Conservation (phyloP, 2,113 vertebrate genomes). For the Hemicordylus capensis region DNA sequence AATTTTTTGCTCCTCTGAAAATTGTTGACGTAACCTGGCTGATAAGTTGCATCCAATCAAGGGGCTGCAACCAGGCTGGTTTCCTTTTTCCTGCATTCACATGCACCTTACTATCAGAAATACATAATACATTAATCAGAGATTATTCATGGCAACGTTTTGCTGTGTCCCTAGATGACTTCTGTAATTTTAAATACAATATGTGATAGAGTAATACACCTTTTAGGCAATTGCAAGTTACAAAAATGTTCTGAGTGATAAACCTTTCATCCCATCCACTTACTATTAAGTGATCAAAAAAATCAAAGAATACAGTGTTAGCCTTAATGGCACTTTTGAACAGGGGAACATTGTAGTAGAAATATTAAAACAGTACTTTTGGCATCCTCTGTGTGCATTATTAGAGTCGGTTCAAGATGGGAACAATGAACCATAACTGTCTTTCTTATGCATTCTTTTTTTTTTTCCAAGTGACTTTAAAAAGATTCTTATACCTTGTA, state of each 20-base stretch:
- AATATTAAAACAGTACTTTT: conserved; percentile 52
- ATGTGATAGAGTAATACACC: background rate
- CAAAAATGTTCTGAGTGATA: conserved; percentile 4
- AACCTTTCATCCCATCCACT: conserved; percentile 28
- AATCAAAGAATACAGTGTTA: background rate
- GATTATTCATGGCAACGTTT: conserved; percentile 18
- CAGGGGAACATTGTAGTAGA: conserved; percentile 24
- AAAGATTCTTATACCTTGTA: conserved; percentile 69
- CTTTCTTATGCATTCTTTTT: conserved; percentile 32
- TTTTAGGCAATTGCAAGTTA: conserved; percentile 16
- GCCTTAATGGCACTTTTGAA: conserved; percentile 38
- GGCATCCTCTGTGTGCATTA: conserved; percentile 30
- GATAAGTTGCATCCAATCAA: background rate
- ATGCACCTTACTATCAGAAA: background rate
- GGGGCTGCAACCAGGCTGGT: background rate
- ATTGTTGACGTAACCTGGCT: background rate
- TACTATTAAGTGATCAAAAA: conserved; percentile 15
- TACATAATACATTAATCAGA: background rate
- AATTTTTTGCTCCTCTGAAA: background rate
- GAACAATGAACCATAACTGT: conserved; percentile 66
- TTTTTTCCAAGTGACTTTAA: conserved; percentile 68
- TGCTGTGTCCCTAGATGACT: conserved; percentile 25
- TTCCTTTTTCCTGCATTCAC: background rate
- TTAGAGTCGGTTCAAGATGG: conserved; percentile 40
- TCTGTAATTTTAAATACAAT: conserved; percentile 33